Percentiles rank a stretch among this genome's conserved stretches.
These are phyloP conservation scores for Synergus japonicus DNA, from an alignment of 2,888 invertebrate species.

Conservation along the genomic window DNA sequence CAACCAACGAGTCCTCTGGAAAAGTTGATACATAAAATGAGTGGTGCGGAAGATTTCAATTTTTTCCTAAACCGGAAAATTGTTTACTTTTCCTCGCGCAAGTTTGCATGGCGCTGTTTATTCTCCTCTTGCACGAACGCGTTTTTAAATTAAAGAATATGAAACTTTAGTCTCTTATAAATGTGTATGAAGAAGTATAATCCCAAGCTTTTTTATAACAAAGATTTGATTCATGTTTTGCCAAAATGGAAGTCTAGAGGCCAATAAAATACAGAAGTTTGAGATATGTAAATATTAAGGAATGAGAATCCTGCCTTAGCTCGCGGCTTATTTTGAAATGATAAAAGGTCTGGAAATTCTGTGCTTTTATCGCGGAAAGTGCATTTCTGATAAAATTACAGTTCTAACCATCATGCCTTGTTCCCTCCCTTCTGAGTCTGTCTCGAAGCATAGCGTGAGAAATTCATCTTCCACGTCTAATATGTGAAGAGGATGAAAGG, in stretches of 20 bases:
- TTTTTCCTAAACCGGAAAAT: constrained; percentile 7
- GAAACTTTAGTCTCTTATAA: neutral
- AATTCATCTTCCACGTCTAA: constrained; percentile 12
- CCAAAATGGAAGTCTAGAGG: neutral
- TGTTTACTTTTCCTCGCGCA: neutral
- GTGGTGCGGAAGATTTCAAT: neutral
- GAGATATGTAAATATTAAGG: neutral
- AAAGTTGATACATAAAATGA: constrained; percentile 19
- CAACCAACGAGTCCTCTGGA: constrained; percentile 11
- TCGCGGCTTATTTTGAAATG: constrained; percentile 10
- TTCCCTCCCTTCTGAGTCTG: neutral
- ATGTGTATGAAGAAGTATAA: neutral
- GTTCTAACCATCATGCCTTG: constrained; percentile 11
- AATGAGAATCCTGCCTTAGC: neutral
- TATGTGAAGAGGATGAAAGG: neutral
- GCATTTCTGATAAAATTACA: constrained; percentile 17
- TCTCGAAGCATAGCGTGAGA: constrained; percentile 1
- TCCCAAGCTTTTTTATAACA: neutral
- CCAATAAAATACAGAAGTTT: neutral
- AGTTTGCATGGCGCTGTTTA: neutral
- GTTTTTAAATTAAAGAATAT: neutral
- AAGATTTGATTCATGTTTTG: neutral
- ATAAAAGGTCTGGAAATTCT: neutral
- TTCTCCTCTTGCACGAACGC: neutral
- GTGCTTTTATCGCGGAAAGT: constrained; percentile 1